These are phyloP conservation scores for Eilema sororculum DNA, from an alignment of 2,888 invertebrate genomes.

Conservation along the genomic window DNA sequence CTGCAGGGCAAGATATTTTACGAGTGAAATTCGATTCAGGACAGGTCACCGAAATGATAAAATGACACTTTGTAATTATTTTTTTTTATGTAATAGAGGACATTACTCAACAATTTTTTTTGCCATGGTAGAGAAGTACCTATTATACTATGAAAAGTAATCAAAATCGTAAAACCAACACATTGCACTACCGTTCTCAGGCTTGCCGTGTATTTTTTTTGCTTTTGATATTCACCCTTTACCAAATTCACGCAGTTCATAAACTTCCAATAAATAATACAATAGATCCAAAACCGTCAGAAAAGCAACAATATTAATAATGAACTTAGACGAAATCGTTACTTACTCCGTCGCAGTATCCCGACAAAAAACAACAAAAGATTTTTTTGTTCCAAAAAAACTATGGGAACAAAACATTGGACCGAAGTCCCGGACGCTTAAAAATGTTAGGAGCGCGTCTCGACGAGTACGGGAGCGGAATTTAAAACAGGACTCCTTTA, in stretches of 20 bases:
- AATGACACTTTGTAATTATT: too few species aligned
- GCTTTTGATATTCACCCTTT: too few species aligned
- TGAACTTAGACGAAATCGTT: conserved; percentile 49
- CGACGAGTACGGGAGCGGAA: conserved; percentile 75
- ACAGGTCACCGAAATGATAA: too few species aligned
- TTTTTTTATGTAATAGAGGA: too few species aligned
- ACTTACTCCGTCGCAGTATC: conserved; percentile 53
- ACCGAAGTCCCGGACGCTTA: conserved; percentile 72
- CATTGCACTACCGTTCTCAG: too few species aligned
- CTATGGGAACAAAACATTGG: conserved; percentile 72
- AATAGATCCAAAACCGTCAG: conserved; percentile 25
- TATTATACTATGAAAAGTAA: too few species aligned
- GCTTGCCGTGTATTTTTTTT: too few species aligned
- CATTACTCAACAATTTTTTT: too few species aligned
- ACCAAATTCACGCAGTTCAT: conserved; percentile 27
- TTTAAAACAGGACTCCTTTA: conserved; percentile 80
- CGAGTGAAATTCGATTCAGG: too few species aligned
- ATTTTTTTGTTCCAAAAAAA: conserved; percentile 59
- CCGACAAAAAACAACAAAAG: conserved; percentile 60
- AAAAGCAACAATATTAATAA: conserved; percentile 44
- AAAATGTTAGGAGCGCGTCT: conserved; percentile 80
- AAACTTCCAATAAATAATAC: conserved; percentile 27
- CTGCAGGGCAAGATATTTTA: too few species aligned
- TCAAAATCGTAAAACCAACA: too few species aligned
- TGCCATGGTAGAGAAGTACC: too few species aligned